Conservation (phyloP, 2,113 vertebrate genomes). For the Solea solea region DNA sequence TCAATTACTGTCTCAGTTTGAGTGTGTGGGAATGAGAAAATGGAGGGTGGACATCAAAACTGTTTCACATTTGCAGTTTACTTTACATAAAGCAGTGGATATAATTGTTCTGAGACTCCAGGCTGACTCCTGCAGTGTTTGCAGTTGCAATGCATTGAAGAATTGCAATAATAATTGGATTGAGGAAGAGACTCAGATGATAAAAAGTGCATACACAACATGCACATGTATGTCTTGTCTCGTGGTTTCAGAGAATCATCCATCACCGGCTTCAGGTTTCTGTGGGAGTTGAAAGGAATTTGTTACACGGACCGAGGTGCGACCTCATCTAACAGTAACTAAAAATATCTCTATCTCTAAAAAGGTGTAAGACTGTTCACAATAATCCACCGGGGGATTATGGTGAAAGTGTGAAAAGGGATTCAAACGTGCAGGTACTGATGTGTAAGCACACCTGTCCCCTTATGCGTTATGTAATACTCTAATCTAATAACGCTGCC, state of each 20-base stretch:
- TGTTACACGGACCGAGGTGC: conserved; percentile 24
- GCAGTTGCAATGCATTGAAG: not conserved
- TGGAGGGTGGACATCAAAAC: not conserved
- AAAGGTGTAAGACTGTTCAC: conserved; percentile 27
- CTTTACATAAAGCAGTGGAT: conserved; percentile 3
- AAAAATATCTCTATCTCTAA: conserved; percentile 31
- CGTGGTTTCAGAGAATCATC: conserved; percentile 35
- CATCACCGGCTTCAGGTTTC: conserved; percentile 37
- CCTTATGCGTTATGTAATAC: conserved; percentile 5
- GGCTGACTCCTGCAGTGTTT: not conserved
- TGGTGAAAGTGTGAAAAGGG: not conserved
- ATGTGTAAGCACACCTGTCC: conserved; percentile 17
- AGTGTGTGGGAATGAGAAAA: conserved; percentile 35
- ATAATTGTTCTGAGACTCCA: conserved; percentile 14
- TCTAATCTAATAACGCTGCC: conserved; percentile 1
- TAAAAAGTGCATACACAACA: conserved; percentile 16
- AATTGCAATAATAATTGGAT: conserved; percentile 17
- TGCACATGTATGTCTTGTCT: not conserved
- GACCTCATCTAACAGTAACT: conserved; percentile 34
- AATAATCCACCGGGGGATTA: conserved; percentile 21
- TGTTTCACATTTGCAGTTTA: conserved; percentile 18
- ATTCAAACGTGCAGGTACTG: conserved; percentile 22
- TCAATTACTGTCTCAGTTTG: conserved; percentile 28
- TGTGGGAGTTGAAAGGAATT: conserved; percentile 35
- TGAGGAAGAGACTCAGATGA: conserved; percentile 30